These are phyloP conservation scores for Euproctis similis DNA, from an alignment of 2,888 invertebrate genomes.

Conservation along the genomic window DNA sequence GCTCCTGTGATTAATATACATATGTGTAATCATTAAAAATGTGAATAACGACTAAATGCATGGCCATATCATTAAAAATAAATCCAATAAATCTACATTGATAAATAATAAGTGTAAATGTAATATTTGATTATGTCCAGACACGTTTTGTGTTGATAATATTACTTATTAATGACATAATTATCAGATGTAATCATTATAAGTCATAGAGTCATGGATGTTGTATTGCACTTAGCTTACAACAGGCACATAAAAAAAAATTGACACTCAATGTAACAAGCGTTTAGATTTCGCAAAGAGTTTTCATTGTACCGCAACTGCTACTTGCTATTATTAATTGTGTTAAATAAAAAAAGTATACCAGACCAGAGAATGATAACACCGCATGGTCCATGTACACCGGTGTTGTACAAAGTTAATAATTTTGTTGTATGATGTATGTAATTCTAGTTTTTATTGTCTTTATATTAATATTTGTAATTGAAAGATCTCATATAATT, in stretches of 20 bases:
- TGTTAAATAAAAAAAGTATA: no score
- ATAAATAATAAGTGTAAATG: constrained; percentile 46
- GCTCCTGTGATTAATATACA: constrained; percentile 71
- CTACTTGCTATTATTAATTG: constrained; percentile 50
- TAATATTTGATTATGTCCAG: constrained; percentile 33
- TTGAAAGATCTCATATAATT: constrained; percentile 77
- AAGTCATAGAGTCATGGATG: constrained; percentile 22
- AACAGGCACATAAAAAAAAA: no score
- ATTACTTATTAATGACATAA: constrained; percentile 34
- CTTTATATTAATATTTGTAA: constrained; percentile 74
- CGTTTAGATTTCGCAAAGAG: no score
- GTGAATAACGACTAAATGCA: constrained; percentile 57
- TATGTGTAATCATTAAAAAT: constrained; percentile 69
- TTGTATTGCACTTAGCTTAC: constrained; percentile 15
- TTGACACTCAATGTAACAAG: no score
- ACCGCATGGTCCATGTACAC: constrained; percentile 39
- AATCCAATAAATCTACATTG: constrained; percentile 58
- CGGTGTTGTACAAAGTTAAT: constrained; percentile 64
- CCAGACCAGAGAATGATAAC: constrained; percentile 44
- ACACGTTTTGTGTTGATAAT: constrained; percentile 41
- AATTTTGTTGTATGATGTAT: constrained; percentile 73
- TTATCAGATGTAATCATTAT: constrained; percentile 29
- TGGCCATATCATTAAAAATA: constrained; percentile 68
- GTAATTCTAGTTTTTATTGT: constrained; percentile 73
- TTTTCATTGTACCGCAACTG: constrained; percentile 68